A percentile compares a stretch with the other conserved stretches of the same genome.
Conservation (phyloP, 1,140 invertebrate species). For the Pseudomyrmex pallidus region DNA sequence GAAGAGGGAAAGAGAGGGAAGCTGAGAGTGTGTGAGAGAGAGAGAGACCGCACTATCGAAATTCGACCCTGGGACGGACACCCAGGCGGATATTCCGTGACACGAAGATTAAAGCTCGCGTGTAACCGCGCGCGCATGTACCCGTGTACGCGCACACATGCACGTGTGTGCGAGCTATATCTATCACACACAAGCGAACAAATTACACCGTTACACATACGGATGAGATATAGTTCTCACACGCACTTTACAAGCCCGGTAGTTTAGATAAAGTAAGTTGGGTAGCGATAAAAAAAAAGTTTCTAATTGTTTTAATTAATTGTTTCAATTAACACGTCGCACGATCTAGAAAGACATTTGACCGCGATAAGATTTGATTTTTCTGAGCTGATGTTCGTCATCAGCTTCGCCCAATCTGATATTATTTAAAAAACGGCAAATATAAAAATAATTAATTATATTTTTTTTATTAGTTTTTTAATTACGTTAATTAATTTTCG, state of each 20-base stretch:
- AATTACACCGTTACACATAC: neutral
- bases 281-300: too few species aligned
- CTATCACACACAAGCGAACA: neutral
- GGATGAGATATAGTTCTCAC: slow-evolving; percentile 22
- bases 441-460: too few species aligned
- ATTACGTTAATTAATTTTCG: too few species aligned
- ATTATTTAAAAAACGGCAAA: too few species aligned
- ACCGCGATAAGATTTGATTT: too few species aligned
- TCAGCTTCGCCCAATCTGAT: too few species aligned
- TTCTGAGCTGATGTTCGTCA: too few species aligned
- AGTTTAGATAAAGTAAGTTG: slow-evolving; percentile 9
- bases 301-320: neutral
- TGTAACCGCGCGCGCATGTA: slow-evolving; percentile 56
- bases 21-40: neutral
- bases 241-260: neutral
- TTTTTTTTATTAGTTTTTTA: too few species aligned
- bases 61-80: slow-evolving; percentile 64
- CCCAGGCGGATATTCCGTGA: slow-evolving; percentile 67
- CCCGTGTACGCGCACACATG: neutral
- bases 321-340: too few species aligned
- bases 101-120: slow-evolving; percentile 77
- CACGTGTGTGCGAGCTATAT: slow-evolving; percentile 18
- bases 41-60: slow-evolving; percentile 50
- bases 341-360: too few species aligned
- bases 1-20: neutral